Percentiles rank a stretch among this genome's conserved stretches.
Conservation (phyloP, 2,888 invertebrate species). For the Scaeva pyrastri region DNA sequence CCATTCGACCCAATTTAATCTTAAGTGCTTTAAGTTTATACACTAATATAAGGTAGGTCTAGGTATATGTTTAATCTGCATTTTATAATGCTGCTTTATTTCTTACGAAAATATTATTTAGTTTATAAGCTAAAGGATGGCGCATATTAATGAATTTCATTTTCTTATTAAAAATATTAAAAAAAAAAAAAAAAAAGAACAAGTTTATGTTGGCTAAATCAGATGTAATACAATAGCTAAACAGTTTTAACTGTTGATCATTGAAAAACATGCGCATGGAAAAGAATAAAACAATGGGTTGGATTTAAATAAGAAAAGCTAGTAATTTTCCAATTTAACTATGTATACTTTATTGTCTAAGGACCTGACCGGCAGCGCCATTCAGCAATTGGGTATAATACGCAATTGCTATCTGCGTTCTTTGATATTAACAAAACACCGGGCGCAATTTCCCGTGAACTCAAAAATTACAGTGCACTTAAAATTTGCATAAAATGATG, state of each 20-base stretch:
- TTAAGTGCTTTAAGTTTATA: background rate
- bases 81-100: background rate
- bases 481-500: too few relatives aligned
- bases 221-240: background rate
- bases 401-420: too few relatives aligned
- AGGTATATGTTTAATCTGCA: background rate
- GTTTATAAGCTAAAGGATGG: background rate
- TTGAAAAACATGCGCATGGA: background rate
- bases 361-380: too few relatives aligned
- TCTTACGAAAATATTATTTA: background rate
- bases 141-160: background rate
- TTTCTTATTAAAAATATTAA: background rate
- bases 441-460: too few relatives aligned
- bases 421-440: too few relatives aligned
- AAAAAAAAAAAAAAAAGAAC: background rate
- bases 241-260: slow-evolving; percentile 6
- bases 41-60: background rate
- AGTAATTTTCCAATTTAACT: background rate
- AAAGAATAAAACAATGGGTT: background rate
- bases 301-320: background rate
- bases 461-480: too few relatives aligned
- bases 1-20: background rate
- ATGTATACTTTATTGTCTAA: too few relatives aligned
- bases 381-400: too few relatives aligned
- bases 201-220: background rate